Percentiles rank a stretch among this genome's conserved stretches.
Conservation (phyloP, 37 sponge, comb jelly and placozoan species). For the Tethya wilhelma region DNA sequence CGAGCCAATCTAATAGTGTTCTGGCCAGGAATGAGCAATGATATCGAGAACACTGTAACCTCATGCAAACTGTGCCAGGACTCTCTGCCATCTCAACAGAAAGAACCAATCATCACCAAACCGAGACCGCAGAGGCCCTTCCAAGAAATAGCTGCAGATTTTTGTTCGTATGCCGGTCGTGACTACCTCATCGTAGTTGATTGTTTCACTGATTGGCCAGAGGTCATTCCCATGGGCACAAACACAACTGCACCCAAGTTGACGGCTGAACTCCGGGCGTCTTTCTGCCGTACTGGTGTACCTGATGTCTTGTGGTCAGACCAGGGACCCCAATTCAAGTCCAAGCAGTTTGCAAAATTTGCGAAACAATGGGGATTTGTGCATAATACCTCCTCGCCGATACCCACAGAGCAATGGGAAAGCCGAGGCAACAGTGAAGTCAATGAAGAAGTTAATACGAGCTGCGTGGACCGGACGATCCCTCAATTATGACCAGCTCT, state of each 20-base stretch:
- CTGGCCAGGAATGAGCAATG: constrained; percentile 46
- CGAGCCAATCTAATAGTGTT: constrained; percentile 24
- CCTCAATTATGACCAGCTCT: constrained; percentile 15
- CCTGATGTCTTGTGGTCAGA: constrained; percentile 38
- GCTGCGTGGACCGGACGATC: neutral
- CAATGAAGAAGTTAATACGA: constrained; percentile 32
- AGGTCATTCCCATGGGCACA: constrained; percentile 17
- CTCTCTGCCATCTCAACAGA: neutral
- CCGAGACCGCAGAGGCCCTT: constrained; percentile 38
- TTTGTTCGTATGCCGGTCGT: constrained; percentile 34
- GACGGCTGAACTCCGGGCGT: constrained; percentile 9
- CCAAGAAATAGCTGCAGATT: constrained; percentile 34
- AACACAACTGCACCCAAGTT: constrained; percentile 9
- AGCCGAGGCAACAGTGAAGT: constrained; percentile 55
- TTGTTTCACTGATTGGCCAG: constrained; percentile 39
- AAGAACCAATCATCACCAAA: constrained; percentile 27
- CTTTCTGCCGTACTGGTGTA: constrained; percentile 49
- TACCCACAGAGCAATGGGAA: constrained; percentile 65
- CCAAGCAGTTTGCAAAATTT: constrained; percentile 27
- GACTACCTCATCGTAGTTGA: constrained; percentile 27
- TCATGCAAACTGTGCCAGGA: constrained; percentile 29
- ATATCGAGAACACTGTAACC: constrained; percentile 33
- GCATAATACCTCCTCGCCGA: constrained; percentile 36
- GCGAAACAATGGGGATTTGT: constrained; percentile 36
- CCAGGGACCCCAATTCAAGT: constrained; percentile 47